Evolutionary conservation across 2,888 invertebrate genomes (phyloP).

Genomic region (Rhagonycha fulva): DNA sequence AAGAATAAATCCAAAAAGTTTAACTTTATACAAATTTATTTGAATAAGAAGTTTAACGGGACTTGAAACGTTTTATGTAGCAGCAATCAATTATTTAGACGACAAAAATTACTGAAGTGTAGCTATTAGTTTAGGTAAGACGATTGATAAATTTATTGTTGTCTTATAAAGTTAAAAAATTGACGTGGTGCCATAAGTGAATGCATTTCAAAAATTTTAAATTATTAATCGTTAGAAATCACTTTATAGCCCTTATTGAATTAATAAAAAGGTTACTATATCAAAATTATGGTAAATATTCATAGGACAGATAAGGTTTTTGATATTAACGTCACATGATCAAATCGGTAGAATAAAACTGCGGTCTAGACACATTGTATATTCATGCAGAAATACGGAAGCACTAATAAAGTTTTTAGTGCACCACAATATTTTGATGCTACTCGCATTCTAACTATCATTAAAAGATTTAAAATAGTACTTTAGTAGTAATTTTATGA

Average conservation of each 20-base stretch:
- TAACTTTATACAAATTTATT: background rate
- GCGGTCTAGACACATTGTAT: constrained; percentile 15
- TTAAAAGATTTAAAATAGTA: background rate
- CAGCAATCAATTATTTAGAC: background rate
- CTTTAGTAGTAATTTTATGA: background rate
- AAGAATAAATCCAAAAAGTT: background rate
- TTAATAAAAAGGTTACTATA: background rate
- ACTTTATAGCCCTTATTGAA: background rate
- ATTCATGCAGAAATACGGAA: constrained; percentile 4
- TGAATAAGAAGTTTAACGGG: background rate
- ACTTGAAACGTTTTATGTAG: background rate
- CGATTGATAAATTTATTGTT: background rate
- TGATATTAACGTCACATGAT: background rate
- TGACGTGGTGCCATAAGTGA: background rate
- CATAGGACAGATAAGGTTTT: background rate
- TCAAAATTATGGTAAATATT: background rate
- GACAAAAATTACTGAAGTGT: background rate
- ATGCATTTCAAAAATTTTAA: background rate
- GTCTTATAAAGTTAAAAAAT: background rate
- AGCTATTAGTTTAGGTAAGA: background rate
- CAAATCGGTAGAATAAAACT: constrained; percentile 10
- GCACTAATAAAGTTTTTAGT: background rate
- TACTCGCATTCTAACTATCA: background rate
- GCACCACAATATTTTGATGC: background rate
- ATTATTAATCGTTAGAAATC: background rate